These are phyloP conservation scores for Hydropsyche betteni DNA, from an alignment of 2,888 invertebrate genomes.

Conservation along the genomic window DNA sequence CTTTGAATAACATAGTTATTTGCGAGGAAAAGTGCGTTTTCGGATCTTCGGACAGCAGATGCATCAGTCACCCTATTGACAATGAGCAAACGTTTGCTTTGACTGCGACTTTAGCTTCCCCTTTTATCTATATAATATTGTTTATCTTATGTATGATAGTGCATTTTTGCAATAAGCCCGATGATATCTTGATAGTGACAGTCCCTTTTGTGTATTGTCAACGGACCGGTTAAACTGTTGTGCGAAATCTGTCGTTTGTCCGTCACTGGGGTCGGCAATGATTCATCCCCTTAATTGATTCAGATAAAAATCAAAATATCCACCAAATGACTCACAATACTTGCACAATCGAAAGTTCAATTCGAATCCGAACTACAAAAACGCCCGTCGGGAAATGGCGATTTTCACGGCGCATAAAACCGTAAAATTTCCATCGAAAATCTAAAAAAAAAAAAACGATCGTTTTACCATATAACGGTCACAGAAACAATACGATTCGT, in stretches of 20 bases:
- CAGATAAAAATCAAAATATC: background rate
- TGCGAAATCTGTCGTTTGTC: too few species aligned
- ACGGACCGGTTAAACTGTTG: constrained; percentile 15
- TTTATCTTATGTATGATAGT: background rate
- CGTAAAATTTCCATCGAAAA: too few species aligned
- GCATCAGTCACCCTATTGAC: constrained; percentile 25
- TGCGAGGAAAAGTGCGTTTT: background rate
- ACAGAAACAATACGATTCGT: too few species aligned
- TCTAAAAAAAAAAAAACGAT: too few species aligned
- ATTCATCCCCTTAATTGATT: background rate
- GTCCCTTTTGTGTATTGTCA: constrained; percentile 19
- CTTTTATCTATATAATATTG: background rate
- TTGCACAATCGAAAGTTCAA: too few species aligned
- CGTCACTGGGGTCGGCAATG: background rate
- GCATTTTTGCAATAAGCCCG: constrained; percentile 1
- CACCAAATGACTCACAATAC: too few species aligned
- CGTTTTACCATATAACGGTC: too few species aligned
- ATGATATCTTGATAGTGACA: constrained; percentile 22
- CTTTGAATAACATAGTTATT: background rate
- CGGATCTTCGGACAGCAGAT: constrained; percentile 5
- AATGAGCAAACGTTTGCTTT: constrained; percentile 34
- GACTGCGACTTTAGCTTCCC: constrained; percentile 7
- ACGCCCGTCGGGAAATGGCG: too few species aligned
- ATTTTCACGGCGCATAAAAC: too few species aligned
- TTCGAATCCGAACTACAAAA: too few species aligned